Base-by-base conservation (phyloP, 1,140 invertebrate genomes). In the Camponotus vicinus region DNA sequence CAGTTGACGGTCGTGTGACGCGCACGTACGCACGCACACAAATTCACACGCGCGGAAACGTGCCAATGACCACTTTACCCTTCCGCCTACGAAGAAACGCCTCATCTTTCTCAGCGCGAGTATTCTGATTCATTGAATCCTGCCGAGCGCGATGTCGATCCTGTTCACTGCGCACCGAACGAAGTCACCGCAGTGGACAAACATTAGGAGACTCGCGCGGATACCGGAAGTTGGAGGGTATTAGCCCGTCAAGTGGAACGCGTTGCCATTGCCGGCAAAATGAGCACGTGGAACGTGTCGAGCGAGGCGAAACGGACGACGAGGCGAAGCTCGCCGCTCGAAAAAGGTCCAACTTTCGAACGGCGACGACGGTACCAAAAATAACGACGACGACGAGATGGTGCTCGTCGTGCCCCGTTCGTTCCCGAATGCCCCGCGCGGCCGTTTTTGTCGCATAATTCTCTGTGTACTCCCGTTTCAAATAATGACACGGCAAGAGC, bases 91-190 rank as follows among this genome's bases (percentile, higher is more conserved):
- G 66, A n/a, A 63, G 34, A 45, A 55, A 69, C 27, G 76, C n/a
- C 55, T 32, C 66, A 59, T 55, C 80, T 86, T 85, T 73, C 66
- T 77, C 75, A 6, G 6, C 63, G 49, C 49, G 64, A 73, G 76
- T 52, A 63, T 90, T 90, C 89, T 82, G 88, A 90, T 88, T 88
- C 88, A 90, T 37, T 88, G 88, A 86, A 18, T 83, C 40, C 70
- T 13, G 71, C 52, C 71, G 61, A 86, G 49, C 86, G 11, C 77
- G 21, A 42, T 45, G 57, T 4, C 21, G 78, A 61, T 75, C 45
- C 55, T 75, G 57, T 76, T 86, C 66, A 52, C 49, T 73, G 69
- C 21, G 75, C 42, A 49, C n/a, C 27, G 52, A 71, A 64, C 63
- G 9, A 86, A 86, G 73, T 86, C 84, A 83, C 55, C 37, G 37